Evolutionary conservation across 2,888 invertebrate species (phyloP), one percentile per base, ranked within the genome.

Genomic region (Mythimna vitellina): DNA sequence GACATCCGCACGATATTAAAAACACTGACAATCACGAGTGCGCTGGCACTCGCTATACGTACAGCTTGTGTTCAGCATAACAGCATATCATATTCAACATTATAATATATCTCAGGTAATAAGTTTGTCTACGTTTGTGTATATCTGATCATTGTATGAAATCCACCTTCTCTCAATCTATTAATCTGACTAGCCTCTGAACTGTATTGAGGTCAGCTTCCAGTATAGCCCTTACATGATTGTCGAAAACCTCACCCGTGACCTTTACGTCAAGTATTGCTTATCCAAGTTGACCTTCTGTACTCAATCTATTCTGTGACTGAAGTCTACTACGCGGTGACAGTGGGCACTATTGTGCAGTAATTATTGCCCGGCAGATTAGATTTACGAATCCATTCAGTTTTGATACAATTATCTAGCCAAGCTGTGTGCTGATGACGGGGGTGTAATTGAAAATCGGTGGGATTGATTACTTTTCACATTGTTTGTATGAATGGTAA

Each of bases 381-480:
- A 85, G 85, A 79, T 85, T 80, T 74, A 78, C 62, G 66, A 65
- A 85, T 82, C 70, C 60, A 79, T 82, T 70, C 70, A 14, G 70
- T 76, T 74, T 80, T 78, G 79, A 78, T 81, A 83, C 80, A 65
- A 76, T 79, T 83, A 76, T 82, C 61, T 70, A 62, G 56, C 53
- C 69, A 54, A 65, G 54, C 58, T 54, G 57, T 32, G 67, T 78
- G 63, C 57, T 75, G 56, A 66, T 73, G 75, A 74, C 57, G 35
- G 62, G 38, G 17, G 25, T 57, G 32, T 82, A 69, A 78, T 84
- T 82, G 65, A 42, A 70, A 73, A 73, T 66, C 29, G 51, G 49
- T 29, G 25, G 25, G 54, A 56, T 69, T 75, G 61, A 78, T 78
- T 84, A 58, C 57, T 69, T 70, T 70, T 56, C 38, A 68, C 32